Evolutionary conservation across 2,888 invertebrate genomes (phyloP).

Genomic region (Temnothorax unifasciatus): DNA sequence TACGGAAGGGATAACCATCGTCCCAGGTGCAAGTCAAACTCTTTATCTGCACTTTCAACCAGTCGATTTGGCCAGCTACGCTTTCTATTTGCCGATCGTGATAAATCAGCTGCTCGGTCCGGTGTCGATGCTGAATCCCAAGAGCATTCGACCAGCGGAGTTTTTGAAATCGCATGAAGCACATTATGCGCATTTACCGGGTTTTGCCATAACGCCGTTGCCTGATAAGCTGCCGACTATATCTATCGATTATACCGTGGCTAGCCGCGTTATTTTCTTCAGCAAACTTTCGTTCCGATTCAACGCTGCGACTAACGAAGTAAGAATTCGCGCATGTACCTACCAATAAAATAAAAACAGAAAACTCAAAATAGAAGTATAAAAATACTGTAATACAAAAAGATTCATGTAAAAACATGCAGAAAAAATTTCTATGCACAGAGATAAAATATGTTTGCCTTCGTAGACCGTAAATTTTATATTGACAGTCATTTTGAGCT

Average conservation of each 20-base stretch:
- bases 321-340: conserved; percentile 22
- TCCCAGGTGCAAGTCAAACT: conserved; percentile 76
- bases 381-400: not conserved
- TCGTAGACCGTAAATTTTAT: not conserved
- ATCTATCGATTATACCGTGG: conserved; percentile 73
- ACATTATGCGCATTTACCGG: conserved; percentile 44
- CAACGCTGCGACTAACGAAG: conserved; percentile 58
- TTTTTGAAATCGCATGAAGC: conserved; percentile 66
- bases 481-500: not conserved
- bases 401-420: not conserved
- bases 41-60: conserved; percentile 86
- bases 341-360: not conserved
- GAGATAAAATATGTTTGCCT: not conserved
- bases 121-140: conserved; percentile 82
- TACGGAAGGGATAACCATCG: conserved; percentile 63
- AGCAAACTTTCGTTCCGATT: conserved; percentile 74
- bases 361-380: not conserved
- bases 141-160: conserved; percentile 65
- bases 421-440: not conserved
- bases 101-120: conserved; percentile 89
- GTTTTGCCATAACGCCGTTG: conserved; percentile 41
- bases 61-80: conserved; percentile 86
- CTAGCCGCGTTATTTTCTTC: conserved; percentile 69
- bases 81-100: conserved; percentile 88
- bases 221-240: conserved; percentile 69